Evolutionary conservation across 2,888 invertebrate genomes (phyloP), one percentile per base, ranked within the genome.

Genomic region (Branchinecta sandiegonensis): DNA sequence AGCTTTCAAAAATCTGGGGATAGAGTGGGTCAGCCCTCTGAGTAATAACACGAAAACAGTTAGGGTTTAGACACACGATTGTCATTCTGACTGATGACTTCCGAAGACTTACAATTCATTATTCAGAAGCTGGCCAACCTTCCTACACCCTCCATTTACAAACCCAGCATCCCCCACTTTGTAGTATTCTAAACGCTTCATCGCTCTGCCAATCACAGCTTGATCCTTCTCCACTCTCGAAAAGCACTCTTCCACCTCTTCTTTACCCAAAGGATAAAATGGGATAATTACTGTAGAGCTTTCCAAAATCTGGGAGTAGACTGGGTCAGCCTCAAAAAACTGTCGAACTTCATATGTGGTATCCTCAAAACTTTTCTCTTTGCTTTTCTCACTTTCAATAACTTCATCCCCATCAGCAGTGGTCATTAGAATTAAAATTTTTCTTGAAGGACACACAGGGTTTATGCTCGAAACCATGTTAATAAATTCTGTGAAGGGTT

Each of bases 81-180:
- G 37, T 37, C 37, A 37, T 37, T 37, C 6, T 37, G 37, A 37
- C 37, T 37, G 37, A 37, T 37, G 4, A 37, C 6, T 37, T 37
- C 37, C 37, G 37, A 2, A 37, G 37, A 37, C 37, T 37, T 37
- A 37, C 37, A 37, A 37, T 37, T 37, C 37, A 37, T 37, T 37
- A 56, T 56, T 56, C 10, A 56, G 10, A n/a, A 56, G 23, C 9
- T 56, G 14, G n/a, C 23, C 23, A 10, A 56, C 23, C 14, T 56
- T n/a, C 63, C 63, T n/a, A 56, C 63, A 56, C n/a, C 63, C 63
- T 17, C 63, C 63, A 56, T 56, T 23, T 17, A 56, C 63, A 56
- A 56, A 56, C 10, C 10, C 63, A 11, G 23, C n/a, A 17, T 56
- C 63, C 8, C 23, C 23, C 63, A 56, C 63, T 56, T 10, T 56